Conservation (phyloP, 1,140 invertebrate genomes). For the Pantala flavescens region DNA sequence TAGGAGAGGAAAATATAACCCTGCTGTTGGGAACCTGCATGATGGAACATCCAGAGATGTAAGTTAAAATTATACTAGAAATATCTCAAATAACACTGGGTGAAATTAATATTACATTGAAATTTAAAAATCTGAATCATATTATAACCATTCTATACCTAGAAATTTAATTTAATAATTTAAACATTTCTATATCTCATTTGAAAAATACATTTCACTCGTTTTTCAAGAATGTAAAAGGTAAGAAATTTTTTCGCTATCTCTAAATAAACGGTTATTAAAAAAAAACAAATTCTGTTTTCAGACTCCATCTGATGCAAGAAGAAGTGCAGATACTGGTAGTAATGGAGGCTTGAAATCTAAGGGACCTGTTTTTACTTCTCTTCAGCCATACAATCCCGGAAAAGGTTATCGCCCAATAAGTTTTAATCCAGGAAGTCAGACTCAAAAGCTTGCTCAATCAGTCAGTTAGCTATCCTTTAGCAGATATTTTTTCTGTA, state of each 20-base stretch:
- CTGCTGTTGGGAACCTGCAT: neutral
- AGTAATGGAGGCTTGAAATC: neutral
- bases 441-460: constrained; percentile 6
- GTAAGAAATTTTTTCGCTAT: neutral
- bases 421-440: neutral
- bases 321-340: neutral
- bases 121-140: neutral
- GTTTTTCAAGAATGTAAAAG: no score
- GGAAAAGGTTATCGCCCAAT: neutral
- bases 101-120: no score
- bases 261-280: neutral
- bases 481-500: no score
- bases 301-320: neutral
- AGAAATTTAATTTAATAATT: neutral
- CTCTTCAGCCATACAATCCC: neutral
- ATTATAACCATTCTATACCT: neutral
- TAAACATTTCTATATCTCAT: neutral
- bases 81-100: no score
- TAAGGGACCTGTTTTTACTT: neutral
- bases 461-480: neutral
- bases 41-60: neutral
- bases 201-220: neutral
- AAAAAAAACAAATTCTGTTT: neutral
- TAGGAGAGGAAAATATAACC: neutral
- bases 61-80: no score